Base-by-base conservation (phyloP, 2,113 vertebrate genomes). In the Melanocharis versteri region DNA sequence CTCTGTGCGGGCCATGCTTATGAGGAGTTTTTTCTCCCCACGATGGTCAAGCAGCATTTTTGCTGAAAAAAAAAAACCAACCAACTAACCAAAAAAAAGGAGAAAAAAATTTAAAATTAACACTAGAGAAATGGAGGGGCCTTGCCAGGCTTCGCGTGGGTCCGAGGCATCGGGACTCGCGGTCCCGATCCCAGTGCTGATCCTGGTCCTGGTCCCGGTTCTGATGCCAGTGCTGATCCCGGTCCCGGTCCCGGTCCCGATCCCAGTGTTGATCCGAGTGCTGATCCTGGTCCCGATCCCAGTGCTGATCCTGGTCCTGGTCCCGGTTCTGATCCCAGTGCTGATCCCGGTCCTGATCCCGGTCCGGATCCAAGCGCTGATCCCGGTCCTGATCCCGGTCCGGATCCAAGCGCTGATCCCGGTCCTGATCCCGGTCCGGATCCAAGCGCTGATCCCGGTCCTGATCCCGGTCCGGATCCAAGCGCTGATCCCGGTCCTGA, bases 271-370 rank as follows among this genome's bases (percentile, higher is more conserved):
- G 16, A 8, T 57, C 35, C n/a, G n/a, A n/a, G 7, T 6, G 4
- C 45, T 7, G 23, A 5, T 30, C 30, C 69, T 16, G 4, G 5
- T 1, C 13, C 53, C 1, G 17, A 0, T 57, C 40, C 37, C 22
- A 1, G 2, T 4, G 4, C 30, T 2, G 10, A 5, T 70, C 35
- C n/a, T 7, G 3, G 3, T 11, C 26, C 66, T 10, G 3, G 2
- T 8, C 15, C 30, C 12, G 16, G n/a, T n/a, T n/a, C n/a, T n/a
- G n/a, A n/a, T n/a, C 57, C n/a, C 4, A 13, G 8, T 33, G 33
- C 33, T 20, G 16, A 8, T 57, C 35, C 69, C 6, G 10, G 0
- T 20, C 57, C 57, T 18, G 24, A 4, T 6, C 22, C 40, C 40
- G 16, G 6, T 62, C 60, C 39, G n/a, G n/a, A n/a, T n/a, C 57